Conservation (phyloP, 2,888 invertebrate genomes). For the Lysandra bellargus region DNA sequence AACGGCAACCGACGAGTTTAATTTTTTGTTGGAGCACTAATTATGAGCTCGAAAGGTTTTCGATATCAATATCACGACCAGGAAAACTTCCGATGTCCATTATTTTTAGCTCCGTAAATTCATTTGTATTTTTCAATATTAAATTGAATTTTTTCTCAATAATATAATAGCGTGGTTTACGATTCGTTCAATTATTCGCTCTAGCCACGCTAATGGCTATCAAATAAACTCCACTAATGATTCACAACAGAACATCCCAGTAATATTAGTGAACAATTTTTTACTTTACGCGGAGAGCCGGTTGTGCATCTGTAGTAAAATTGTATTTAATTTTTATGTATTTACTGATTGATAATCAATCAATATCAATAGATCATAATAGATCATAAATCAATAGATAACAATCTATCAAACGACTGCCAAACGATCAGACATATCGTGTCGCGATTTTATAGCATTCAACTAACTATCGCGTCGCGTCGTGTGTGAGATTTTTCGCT, state of each 20-base stretch:
- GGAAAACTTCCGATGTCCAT: conserved; percentile 18
- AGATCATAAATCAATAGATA: no score
- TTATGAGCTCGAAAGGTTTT: conserved; percentile 16
- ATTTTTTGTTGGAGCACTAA: conserved; percentile 12
- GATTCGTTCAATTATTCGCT: conserved; percentile 24
- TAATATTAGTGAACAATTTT: conserved; percentile 45
- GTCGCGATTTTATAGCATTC: background rate
- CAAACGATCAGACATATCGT: background rate
- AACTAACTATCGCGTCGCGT: background rate
- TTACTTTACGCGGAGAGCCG: no score
- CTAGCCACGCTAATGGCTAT: conserved; percentile 67
- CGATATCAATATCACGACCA: background rate
- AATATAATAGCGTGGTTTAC: conserved; percentile 22
- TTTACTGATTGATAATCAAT: no score
- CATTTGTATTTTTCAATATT: conserved; percentile 20
- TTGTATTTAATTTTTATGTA: no score
- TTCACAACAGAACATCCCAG: conserved; percentile 54
- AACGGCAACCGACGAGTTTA: background rate
- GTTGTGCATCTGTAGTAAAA: no score
- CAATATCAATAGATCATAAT: no score
- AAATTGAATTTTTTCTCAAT: conserved; percentile 24
- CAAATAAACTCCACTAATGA: conserved; percentile 70
- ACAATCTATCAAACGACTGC: no score
- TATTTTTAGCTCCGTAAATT: conserved; percentile 25
- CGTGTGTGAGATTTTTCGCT: background rate